Conservation (phyloP, 1,140 invertebrate species). For the Proales similis region DNA sequence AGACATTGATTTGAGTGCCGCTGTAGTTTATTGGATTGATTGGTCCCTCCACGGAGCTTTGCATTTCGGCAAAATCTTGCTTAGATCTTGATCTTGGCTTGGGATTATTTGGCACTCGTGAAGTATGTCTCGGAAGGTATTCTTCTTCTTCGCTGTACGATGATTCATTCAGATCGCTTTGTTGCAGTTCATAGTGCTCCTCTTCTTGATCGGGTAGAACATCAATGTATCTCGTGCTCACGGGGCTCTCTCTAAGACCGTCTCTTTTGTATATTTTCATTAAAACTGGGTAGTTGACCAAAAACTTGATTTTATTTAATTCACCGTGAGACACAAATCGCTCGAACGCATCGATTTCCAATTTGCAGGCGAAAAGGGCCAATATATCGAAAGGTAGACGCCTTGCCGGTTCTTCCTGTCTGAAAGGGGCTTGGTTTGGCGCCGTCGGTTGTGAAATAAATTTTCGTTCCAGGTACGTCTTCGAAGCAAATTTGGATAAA, state of each 20-base stretch:
- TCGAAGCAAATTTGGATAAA: conserved; percentile 34
- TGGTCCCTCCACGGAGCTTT: conserved; percentile 44
- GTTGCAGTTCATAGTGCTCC: conserved; percentile 1
- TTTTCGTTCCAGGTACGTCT: conserved; percentile 49
- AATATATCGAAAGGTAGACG: conserved; percentile 50
- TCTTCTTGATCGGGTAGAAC: conserved; percentile 39
- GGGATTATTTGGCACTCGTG: neutral
- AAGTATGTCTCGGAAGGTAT: neutral
- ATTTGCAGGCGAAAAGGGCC: conserved; percentile 50
- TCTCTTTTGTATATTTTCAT: conserved; percentile 43
- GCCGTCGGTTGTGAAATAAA: conserved; percentile 54
- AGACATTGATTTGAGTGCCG: conserved; percentile 54
- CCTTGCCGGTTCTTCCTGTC: conserved; percentile 45
- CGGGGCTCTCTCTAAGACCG: conserved; percentile 50
- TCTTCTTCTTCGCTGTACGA: conserved; percentile 23
- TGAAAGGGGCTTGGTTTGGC: conserved; percentile 51
- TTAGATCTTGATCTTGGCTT: neutral
- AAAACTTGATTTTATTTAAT: conserved; percentile 42
- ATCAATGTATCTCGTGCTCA: conserved; percentile 49
- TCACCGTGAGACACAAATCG: conserved; percentile 47
- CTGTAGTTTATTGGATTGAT: conserved; percentile 52
- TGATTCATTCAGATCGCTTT: conserved; percentile 28
- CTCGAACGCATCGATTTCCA: conserved; percentile 50
- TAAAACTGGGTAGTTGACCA: too few species aligned
- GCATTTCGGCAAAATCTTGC: conserved; percentile 5